Conservation (phyloP, 2,113 vertebrate species). For the Laterallus jamaicensis region DNA sequence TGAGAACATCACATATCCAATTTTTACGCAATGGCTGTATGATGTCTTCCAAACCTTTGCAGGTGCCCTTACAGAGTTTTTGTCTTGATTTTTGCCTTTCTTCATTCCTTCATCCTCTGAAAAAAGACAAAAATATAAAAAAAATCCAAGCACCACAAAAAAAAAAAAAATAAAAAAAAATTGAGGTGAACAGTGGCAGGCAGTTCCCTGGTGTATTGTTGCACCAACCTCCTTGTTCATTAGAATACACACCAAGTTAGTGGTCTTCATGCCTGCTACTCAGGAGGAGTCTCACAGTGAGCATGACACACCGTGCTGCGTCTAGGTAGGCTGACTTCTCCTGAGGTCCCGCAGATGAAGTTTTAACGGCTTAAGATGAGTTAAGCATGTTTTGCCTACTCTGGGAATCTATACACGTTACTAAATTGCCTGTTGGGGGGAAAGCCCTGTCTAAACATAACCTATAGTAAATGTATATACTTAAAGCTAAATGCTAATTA, state of each 20-base stretch:
- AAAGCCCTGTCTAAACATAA: background rate
- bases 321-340: background rate
- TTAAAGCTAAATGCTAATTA: background rate
- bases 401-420: background rate
- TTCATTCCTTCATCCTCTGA: background rate
- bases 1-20: background rate
- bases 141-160: background rate
- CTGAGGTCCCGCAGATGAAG: background rate
- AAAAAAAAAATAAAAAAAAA: background rate
- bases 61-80: background rate
- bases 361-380: background rate
- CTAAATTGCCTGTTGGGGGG: background rate
- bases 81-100: background rate
- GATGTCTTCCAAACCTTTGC: background rate
- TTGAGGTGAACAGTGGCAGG: background rate
- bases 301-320: background rate
- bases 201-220: background rate
- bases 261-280: background rate
- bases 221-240: background rate
- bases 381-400: background rate
- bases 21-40: background rate
- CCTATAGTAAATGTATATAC: background rate
- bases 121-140: background rate
- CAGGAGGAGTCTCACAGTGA: background rate
- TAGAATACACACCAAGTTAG: background rate